Base-by-base conservation (phyloP, 2,113 vertebrate genomes). In the Lipotes vexillifer region DNA sequence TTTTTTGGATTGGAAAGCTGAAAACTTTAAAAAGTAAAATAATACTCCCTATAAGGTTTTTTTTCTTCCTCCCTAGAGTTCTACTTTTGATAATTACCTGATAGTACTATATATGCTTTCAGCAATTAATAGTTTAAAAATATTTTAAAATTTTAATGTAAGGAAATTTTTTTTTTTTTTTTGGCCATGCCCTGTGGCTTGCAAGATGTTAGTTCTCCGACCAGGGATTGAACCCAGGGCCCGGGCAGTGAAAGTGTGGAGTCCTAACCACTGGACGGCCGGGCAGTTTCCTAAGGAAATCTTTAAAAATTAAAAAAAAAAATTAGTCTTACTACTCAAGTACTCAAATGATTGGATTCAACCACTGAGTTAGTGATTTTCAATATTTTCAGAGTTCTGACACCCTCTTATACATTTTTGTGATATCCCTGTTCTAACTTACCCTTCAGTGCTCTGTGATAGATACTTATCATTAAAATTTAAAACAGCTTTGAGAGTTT, bases 101-200 rank as follows among this genome's bases (percentile, higher is more conserved):
- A n/a, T 71, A 41, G 41, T 91, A 4, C 25, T 49, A 10, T 72
- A n/a, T 57, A 8, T 86, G 25, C 29, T 82, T 88, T 93, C 38
- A 85, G 66, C 11, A 61, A 65, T 93, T 96, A 92, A 68, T 94
- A 89, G 33, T 83, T 86, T 68, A 38, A 61, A 17, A 46, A 38
- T 44, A 29, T 74, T 68, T 93, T 95, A 23, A 6, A 91, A 38
- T 81, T 90, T 93, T 63, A 85, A 89, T 61, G 93, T 90, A 78
- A 92, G 52, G 33, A 52, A 57, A 77, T 4, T 49, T 38, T 88
- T 6, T 44, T 87, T 6, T 72, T 75, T 49, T 57, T 57, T 57
- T 75, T 46, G 72, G 44, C 49, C 49, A 17, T 0, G 11, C 44
- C 29, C 29, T 6, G 17, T 77, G 29, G 44, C 17, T 77, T 77